Conservation (phyloP, 2,888 invertebrate species). For the Spatulosminthurus flaviceps region DNA sequence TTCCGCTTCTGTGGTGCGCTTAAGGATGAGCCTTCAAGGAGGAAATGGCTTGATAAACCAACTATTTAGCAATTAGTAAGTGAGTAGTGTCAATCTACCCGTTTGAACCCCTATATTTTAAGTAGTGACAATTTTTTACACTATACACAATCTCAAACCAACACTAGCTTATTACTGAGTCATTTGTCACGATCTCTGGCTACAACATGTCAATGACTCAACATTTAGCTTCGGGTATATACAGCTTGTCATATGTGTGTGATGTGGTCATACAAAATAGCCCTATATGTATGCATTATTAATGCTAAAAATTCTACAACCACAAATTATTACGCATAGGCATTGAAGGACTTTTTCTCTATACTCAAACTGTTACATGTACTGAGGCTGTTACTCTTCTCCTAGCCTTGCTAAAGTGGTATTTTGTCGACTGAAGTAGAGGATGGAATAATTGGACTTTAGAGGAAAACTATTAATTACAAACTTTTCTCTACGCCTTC, state of each 20-base stretch:
- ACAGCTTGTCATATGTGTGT: no score
- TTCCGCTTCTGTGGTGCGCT: slow-evolving; percentile 33
- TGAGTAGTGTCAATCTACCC: slow-evolving; percentile 34
- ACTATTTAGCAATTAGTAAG: slow-evolving; percentile 39
- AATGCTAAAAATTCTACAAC: background rate
- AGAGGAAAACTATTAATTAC: no score
- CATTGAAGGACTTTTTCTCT: slow-evolving; percentile 7
- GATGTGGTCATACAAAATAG: no score
- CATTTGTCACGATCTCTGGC: slow-evolving; percentile 48
- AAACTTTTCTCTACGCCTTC: no score
- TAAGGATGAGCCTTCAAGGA: slow-evolving; percentile 45
- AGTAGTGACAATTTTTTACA: slow-evolving; percentile 22
- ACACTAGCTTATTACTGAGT: slow-evolving; percentile 41
- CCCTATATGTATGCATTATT: background rate
- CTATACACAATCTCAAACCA: background rate
- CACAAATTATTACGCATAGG: background rate
- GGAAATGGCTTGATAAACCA: slow-evolving; percentile 48
- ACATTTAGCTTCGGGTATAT: no score
- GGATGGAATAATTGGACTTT: no score
- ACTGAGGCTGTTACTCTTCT: no score
- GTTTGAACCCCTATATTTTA: slow-evolving; percentile 23
- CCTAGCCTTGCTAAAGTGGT: no score
- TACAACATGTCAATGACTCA: slow-evolving; percentile 41
- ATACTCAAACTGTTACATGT: no score
- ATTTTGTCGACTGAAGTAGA: no score